Evolutionary conservation across 2,797 vertebrate genomes (phyloP).

Genomic region (Cyclopterus lumpus): DNA sequence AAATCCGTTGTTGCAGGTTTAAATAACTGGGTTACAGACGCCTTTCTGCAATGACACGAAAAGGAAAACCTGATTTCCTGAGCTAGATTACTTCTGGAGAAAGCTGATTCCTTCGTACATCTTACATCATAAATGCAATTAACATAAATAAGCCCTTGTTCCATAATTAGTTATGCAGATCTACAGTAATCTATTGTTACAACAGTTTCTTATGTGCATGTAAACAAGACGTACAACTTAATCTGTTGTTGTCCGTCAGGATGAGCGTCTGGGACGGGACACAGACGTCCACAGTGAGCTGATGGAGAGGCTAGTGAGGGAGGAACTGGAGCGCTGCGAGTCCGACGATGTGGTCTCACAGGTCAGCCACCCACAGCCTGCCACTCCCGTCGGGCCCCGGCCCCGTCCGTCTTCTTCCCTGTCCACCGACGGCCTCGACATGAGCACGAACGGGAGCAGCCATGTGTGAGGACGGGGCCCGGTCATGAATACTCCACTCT

Average conservation of each 20-base stretch:
- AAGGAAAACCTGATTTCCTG: background rate
- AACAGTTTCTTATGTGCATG: background rate
- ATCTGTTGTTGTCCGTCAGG: slow-evolving; percentile 76
- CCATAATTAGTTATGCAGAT: background rate
- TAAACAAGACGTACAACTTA: background rate
- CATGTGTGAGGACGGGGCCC: slow-evolving; percentile 77
- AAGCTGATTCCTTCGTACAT: background rate
- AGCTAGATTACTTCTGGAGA: background rate
- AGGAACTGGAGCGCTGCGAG: slow-evolving; percentile 95
- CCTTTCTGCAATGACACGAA: background rate
- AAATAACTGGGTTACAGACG: background rate
- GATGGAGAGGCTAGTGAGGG: slow-evolving; percentile 93
- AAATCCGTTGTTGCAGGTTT: background rate
- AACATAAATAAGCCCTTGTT: background rate
- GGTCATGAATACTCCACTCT: slow-evolving; percentile 28
- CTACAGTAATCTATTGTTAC: background rate
- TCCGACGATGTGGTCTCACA: slow-evolving; percentile 92
- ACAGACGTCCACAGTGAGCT: slow-evolving; percentile 91
- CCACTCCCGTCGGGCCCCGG: slow-evolving; percentile 81
- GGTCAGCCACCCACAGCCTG: slow-evolving; percentile 85
- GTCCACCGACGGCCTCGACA: slow-evolving; percentile 88
- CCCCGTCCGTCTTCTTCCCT: slow-evolving; percentile 91
- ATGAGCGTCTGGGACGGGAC: slow-evolving; percentile 91
- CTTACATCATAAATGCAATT: background rate
- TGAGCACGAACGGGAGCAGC: slow-evolving; percentile 69